Evolutionary conservation across 2,797 vertebrate genomes (phyloP).

Genomic region (Poecilia wingei): DNA sequence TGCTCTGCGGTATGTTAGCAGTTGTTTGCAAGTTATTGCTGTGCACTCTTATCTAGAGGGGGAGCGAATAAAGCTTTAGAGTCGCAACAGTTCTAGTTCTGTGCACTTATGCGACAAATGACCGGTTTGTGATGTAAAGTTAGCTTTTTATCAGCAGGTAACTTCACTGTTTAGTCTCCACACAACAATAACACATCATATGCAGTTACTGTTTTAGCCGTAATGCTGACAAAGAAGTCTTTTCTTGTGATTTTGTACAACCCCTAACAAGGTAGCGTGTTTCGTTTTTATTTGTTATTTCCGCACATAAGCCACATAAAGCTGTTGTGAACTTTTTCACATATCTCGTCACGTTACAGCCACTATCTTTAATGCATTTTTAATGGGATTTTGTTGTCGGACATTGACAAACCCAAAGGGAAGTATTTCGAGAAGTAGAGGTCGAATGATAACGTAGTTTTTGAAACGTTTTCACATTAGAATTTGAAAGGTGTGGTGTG

Average conservation of each 20-base stretch:
- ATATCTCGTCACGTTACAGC: background rate
- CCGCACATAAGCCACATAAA: constrained; percentile 3
- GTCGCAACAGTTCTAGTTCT: background rate
- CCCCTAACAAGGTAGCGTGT: background rate
- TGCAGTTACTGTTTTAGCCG: background rate
- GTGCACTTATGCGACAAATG: background rate
- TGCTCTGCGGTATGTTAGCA: background rate
- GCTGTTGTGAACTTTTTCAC: background rate
- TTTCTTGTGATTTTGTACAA: background rate
- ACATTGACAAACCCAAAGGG: background rate
- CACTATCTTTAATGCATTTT: background rate
- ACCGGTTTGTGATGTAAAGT: constrained; percentile 7
- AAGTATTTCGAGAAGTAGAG: background rate
- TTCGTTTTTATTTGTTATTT: background rate
- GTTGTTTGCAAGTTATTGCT: background rate
- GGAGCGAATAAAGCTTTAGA: background rate
- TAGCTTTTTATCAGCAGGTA: background rate
- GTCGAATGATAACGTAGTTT: background rate
- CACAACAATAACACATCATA: background rate
- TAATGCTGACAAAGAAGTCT: background rate
- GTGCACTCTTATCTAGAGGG: background rate
- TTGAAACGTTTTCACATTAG: background rate
- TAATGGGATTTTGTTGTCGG: background rate
- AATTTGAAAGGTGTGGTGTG: background rate
- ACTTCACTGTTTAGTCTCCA: background rate